Base-by-base conservation (phyloP, 1,140 invertebrate species). In the Papilio helenus region DNA sequence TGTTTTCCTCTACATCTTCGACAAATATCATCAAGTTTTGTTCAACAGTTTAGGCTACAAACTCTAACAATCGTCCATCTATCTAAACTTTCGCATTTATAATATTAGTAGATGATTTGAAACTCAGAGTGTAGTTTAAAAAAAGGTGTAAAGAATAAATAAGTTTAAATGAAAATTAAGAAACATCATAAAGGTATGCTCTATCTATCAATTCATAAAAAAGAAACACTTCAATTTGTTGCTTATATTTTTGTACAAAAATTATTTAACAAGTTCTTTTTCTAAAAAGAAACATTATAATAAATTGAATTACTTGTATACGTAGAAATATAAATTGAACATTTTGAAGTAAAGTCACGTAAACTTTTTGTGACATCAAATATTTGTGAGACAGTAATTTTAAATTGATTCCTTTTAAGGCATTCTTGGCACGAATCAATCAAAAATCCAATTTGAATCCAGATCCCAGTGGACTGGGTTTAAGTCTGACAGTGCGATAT, bases 381-480 rank as follows among this genome's bases (percentile, higher is more conserved):
- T 68, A 34, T 68, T 68, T 26, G 26, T 29, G 26, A 68, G 14
- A 68, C 23, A 68, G 61, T 68, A 68, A 68, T 68, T 29, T 68
- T 34, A 29, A 68, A 68, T 29, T 68, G 61, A 68, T 68, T 68
- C 61, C 26, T 34, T 68, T 18, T 29, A 68, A 68, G 61, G 14
- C 26, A 68, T 68, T 68, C 61, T 29, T 68, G 61, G 26, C 61
- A 68, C 61, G 61, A 68, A 68, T 29, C 61, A 68, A 68, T 68
- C 61, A 68, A 68, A 68, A 68, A 68, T 68, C 61, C 61, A 68
- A 68, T 68, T 29, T 68, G 61, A 68, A 68, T 68, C 61, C 61
- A 68, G 26, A 68, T 29, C 14, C 26, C 26, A 26, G 20, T 65
- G 4, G 61, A 68, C 61, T 29, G 26, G 26, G 26, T 68, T 26